These are phyloP conservation scores for Crepidodera aurea DNA, from an alignment of 2,888 invertebrate genomes.

Conservation along the genomic window DNA sequence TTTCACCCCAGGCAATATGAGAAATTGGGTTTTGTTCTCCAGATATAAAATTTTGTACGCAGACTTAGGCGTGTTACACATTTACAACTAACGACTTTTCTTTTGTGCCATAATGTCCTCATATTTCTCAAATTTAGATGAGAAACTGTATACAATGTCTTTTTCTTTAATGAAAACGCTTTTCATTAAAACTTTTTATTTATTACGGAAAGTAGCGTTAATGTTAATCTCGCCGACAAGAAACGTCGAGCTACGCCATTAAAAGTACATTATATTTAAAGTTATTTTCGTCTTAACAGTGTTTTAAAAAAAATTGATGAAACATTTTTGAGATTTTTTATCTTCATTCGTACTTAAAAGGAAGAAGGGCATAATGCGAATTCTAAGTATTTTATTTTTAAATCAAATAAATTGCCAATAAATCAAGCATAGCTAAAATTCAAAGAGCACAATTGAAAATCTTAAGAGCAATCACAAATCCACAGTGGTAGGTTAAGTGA, in stretches of 20 bases:
- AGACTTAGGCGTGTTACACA: conserved; percentile 48
- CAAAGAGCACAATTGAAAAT: no score
- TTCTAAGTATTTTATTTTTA: no score
- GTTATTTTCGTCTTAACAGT: conserved; percentile 23
- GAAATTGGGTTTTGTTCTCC: conserved; percentile 50
- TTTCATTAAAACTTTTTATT: conserved; percentile 43
- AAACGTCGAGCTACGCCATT: conserved; percentile 24
- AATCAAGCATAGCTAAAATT: no score
- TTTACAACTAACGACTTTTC: conserved; percentile 50
- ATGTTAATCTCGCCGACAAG: conserved; percentile 26
- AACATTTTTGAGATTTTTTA: not conserved
- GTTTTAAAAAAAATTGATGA: conserved; percentile 1
- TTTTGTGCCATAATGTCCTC: conserved; percentile 42
- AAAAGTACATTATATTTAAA: conserved; percentile 28
- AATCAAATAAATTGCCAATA: no score
- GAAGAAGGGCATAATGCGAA: no score
- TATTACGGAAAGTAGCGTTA: conserved; percentile 38
- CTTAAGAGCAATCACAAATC: no score
- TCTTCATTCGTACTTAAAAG: no score
- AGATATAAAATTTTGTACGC: conserved; percentile 49
- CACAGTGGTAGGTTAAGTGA: no score
- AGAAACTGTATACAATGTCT: conserved; percentile 37
- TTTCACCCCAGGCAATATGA: conserved; percentile 46
- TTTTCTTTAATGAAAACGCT: conserved; percentile 41
- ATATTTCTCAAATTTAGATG: conserved; percentile 45